phyloP scores from a whole-genome alignment of 2,888 invertebrate species.

The Digitonthophagus gazella region DNA sequence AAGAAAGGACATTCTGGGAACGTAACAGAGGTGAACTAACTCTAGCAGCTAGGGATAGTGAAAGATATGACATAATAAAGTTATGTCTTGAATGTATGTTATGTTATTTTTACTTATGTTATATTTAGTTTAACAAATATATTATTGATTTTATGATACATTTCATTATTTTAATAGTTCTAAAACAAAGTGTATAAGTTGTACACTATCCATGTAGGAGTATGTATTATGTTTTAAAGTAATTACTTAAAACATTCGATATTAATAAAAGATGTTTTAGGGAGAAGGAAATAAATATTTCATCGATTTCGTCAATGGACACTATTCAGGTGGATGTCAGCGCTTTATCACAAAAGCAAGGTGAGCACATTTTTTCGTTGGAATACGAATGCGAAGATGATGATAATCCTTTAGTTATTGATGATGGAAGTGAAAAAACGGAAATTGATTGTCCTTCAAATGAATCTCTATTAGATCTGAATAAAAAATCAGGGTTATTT shows the following conservation, averaged over 20 bases:
- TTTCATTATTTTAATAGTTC: too few species aligned
- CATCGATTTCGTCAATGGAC: too few species aligned
- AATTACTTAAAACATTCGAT: not conserved
- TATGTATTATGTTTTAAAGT: too few species aligned
- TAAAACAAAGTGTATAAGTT: too few species aligned
- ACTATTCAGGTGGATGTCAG: too few species aligned
- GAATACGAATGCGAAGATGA: not conserved
- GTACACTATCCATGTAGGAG: too few species aligned
- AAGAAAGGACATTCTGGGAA: conserved; percentile 26
- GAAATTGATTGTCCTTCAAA: not conserved
- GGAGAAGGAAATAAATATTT: not conserved
- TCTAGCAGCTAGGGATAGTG: not conserved
- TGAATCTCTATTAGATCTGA: not conserved
- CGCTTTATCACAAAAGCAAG: not conserved
- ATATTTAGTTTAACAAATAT: too few species aligned
- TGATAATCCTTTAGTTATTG: not conserved
- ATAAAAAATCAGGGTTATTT: not conserved
- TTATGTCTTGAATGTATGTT: too few species aligned
- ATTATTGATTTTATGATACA: too few species aligned
- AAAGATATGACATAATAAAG: too few species aligned
- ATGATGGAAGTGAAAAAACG: not conserved
- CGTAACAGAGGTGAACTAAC: not conserved
- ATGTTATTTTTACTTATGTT: too few species aligned
- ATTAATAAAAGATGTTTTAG: not conserved
- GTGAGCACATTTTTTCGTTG: not conserved